phyloP scores from a whole-genome alignment of 2,797 vertebrate genomes.

The Rhyacichthys aspro region DNA sequence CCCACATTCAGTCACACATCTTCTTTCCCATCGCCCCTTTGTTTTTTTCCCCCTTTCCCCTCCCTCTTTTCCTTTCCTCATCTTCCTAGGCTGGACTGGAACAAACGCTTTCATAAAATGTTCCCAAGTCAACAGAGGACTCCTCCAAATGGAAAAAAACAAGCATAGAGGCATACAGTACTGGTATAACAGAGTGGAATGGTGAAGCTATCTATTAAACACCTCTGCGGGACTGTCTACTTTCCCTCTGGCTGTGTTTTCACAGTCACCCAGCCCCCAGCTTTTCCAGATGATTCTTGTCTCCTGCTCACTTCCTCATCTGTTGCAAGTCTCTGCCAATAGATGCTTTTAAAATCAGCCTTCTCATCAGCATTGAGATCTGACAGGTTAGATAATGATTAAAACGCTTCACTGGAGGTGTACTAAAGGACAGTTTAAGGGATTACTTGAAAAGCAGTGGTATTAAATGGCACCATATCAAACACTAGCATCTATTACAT shows the following conservation, averaged over 20 bases:
- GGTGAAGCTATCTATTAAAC: slow-evolving; percentile 1
- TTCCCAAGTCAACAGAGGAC: slow-evolving; percentile 5
- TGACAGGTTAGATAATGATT: slow-evolving; percentile 27
- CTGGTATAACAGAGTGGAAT: background rate
- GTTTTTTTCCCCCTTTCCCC: slow-evolving; percentile 2
- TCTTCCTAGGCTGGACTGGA: slow-evolving; percentile 9
- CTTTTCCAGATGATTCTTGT: slow-evolving; percentile 20
- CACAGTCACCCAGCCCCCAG: slow-evolving; percentile 21
- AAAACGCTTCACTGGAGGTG: slow-evolving; percentile 1
- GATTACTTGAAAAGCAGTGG: slow-evolving; percentile 1
- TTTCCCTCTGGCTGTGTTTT: background rate
- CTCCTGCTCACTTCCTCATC: slow-evolving; percentile 31
- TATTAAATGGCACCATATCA: slow-evolving; percentile 14
- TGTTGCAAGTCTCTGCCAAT: slow-evolving; percentile 9
- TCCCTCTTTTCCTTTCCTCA: slow-evolving; percentile 31
- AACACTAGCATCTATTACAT: background rate
- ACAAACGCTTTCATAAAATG: slow-evolving; percentile 16
- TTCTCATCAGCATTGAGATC: slow-evolving; percentile 24
- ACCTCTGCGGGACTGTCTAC: slow-evolving; percentile 1
- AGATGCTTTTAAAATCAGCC: slow-evolving; percentile 19
- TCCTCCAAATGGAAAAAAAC: slow-evolving; percentile 4
- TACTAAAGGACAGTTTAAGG: background rate
- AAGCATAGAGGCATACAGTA: background rate
- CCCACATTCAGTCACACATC: slow-evolving; percentile 61
- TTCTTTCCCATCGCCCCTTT: slow-evolving; percentile 3